Evolutionary conservation across 2,888 invertebrate species (phyloP).

Genomic region (Megalurothrips usitatus): DNA sequence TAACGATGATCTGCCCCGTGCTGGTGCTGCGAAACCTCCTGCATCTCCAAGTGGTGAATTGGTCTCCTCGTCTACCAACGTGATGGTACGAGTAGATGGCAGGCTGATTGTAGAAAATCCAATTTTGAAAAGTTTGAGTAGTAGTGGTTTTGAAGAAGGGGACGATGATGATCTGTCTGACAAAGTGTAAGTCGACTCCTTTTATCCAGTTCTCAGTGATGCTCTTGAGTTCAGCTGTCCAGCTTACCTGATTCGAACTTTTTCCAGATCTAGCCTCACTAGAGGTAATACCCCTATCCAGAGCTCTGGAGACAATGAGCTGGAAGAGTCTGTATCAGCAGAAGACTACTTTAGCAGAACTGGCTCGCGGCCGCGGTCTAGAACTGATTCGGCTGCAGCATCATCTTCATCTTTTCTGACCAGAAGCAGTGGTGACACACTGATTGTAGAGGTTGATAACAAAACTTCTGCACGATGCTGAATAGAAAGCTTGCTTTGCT

Average conservation of each 20-base stretch:
- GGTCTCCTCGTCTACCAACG: not conserved
- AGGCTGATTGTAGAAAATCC: not conserved
- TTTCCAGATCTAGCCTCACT: not conserved
- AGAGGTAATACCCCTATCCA: not conserved
- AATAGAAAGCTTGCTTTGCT: not conserved
- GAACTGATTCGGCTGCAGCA: not conserved
- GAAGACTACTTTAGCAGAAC: constrained; percentile 59
- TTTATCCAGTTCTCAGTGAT: too few relatives aligned
- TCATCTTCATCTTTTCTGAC: not conserved
- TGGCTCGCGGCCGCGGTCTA: not conserved
- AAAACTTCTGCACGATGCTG: too few relatives aligned
- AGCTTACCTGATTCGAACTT: not conserved
- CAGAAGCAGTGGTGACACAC: constrained; percentile 5
- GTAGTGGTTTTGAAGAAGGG: constrained; percentile 27
- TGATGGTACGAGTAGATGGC: not conserved
- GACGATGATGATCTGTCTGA: constrained; percentile 26
- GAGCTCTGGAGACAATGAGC: constrained; percentile 37
- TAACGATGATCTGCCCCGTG: not conserved
- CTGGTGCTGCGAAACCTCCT: not conserved
- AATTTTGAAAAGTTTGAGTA: constrained; percentile 7
- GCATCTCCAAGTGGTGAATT: not conserved
- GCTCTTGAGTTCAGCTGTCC: too few relatives aligned
- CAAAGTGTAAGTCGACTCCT: not conserved
- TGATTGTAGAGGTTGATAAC: not conserved
- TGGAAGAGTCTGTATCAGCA: constrained; percentile 58